phyloP scores from a whole-genome alignment of 2,888 invertebrate species.

The Patella depressa region DNA sequence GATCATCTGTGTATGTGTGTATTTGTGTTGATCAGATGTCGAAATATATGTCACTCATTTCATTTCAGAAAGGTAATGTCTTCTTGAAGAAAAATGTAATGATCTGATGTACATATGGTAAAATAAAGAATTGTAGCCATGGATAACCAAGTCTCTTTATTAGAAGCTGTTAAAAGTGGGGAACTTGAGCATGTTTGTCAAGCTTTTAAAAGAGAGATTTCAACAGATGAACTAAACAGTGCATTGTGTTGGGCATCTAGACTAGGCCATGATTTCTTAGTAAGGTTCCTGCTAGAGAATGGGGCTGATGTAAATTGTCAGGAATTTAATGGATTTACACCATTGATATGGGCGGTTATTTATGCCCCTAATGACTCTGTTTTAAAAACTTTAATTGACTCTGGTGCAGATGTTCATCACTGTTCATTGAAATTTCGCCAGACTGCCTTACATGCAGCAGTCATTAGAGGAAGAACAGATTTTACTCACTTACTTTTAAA shows the following conservation, averaged over 20 bases:
- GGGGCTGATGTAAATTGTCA: constrained; percentile 44
- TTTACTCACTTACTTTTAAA: constrained; percentile 36
- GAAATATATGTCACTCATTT: too few relatives aligned
- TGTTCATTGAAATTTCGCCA: constrained; percentile 43
- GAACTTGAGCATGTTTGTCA: constrained; percentile 28
- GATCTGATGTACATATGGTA: constrained; percentile 6
- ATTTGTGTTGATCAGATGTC: too few relatives aligned
- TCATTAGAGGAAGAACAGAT: constrained; percentile 40
- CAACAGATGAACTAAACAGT: constrained; percentile 40
- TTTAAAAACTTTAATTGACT: constrained; percentile 34
- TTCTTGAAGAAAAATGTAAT: not conserved
- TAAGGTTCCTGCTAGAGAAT: constrained; percentile 33
- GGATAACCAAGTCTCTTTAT: constrained; percentile 6
- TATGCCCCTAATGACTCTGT: constrained; percentile 41
- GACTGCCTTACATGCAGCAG: constrained; percentile 49
- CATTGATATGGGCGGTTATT: constrained; percentile 48
- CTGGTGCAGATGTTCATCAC: constrained; percentile 43
- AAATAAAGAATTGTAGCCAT: not conserved
- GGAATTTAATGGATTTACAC: constrained; percentile 50
- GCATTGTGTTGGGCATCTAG: constrained; percentile 51
- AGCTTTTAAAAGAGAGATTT: constrained; percentile 32
- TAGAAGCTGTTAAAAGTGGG: constrained; percentile 39
- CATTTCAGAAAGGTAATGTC: too few relatives aligned
- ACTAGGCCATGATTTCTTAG: constrained; percentile 41
- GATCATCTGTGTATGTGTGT: too few relatives aligned